These are phyloP conservation scores for Bedellia somnulentella DNA, from an alignment of 2,888 invertebrate genomes.

Conservation along the genomic window DNA sequence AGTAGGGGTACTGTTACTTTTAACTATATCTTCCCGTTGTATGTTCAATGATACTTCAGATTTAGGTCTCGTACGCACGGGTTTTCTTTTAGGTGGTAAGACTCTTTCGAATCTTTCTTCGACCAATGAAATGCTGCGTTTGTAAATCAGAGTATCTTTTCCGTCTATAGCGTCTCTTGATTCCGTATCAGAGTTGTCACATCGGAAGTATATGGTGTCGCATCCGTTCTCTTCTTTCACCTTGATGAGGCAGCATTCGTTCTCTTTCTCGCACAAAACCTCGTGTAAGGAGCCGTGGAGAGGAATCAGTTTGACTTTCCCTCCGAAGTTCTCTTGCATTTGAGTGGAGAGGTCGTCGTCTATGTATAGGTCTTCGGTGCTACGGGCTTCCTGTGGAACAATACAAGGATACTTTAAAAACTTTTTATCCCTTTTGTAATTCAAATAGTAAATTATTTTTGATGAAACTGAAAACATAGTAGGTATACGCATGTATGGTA, in stretches of 20 bases:
- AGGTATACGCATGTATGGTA: too few species aligned
- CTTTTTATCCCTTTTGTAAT: too few species aligned
- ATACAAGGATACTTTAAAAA: too few species aligned
- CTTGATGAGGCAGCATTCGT: slow-evolving; percentile 51
- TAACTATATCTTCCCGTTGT: slow-evolving; percentile 19
- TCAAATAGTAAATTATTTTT: too few species aligned
- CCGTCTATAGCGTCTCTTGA: slow-evolving; percentile 38
- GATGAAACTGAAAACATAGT: too few species aligned
- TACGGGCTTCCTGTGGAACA: slow-evolving; percentile 44
- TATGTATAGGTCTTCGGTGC: slow-evolving; percentile 59
- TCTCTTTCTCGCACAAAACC: slow-evolving; percentile 41
- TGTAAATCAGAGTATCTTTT: slow-evolving; percentile 37
- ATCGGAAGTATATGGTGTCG: slow-evolving; percentile 41
- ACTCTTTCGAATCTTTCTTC: slow-evolving; percentile 42
- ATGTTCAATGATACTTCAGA: slow-evolving; percentile 24
- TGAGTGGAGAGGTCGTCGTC: slow-evolving; percentile 55
- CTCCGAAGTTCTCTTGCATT: slow-evolving; percentile 48
- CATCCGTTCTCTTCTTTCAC: slow-evolving; percentile 40
- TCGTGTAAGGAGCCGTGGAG: slow-evolving; percentile 49
- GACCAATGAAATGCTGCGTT: slow-evolving; percentile 40
- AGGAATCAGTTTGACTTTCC: slow-evolving; percentile 36
- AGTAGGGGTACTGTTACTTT: slow-evolving; percentile 41
- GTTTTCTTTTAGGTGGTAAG: slow-evolving; percentile 28
- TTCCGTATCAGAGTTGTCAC: slow-evolving; percentile 41
- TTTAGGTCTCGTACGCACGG: slow-evolving; percentile 20